A percentile compares a stretch with the other conserved stretches of the same genome.
These are phyloP conservation scores for Desmophyllum pertusum DNA, from an alignment of 92 coral and sea anemone genomes.

Conservation along the genomic window DNA sequence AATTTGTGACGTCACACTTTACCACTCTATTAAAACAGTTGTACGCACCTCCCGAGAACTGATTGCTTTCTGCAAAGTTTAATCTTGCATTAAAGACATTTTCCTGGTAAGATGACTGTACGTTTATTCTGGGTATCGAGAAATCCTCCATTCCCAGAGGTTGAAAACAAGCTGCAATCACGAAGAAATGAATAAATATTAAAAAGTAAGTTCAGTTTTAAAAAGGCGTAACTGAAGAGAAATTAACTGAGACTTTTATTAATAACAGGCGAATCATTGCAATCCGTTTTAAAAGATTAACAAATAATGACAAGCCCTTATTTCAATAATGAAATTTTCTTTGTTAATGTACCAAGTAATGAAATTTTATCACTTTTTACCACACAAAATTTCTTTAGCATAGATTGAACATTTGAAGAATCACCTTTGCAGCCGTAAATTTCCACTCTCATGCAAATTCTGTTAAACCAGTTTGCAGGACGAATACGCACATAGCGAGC, in stretches of 20 bases:
- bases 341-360: too few species aligned
- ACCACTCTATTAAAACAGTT: too few species aligned
- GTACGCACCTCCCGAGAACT: neutral
- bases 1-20: too few species aligned
- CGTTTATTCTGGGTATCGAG: constrained; percentile 28
- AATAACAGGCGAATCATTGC: neutral
- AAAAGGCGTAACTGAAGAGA: neutral
- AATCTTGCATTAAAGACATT: constrained; percentile 23
- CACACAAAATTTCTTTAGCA: neutral
- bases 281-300: too few species aligned
- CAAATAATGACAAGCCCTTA: too few species aligned
- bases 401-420: neutral
- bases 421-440: constrained; percentile 77
- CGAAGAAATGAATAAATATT: neutral
- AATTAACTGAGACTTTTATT: neutral
- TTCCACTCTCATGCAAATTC: constrained; percentile 74
- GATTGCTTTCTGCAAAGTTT: neutral
- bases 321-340: too few species aligned
- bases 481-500: constrained; percentile 51
- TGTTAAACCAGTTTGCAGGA: constrained; percentile 64
- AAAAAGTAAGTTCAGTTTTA: neutral
- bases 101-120: neutral
- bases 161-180: constrained; percentile 31
- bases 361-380: neutral
- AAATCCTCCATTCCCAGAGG: constrained; percentile 65